Evolutionary conservation across 2,113 vertebrate species (phyloP).

Genomic region (Ursus arctos): DNA sequence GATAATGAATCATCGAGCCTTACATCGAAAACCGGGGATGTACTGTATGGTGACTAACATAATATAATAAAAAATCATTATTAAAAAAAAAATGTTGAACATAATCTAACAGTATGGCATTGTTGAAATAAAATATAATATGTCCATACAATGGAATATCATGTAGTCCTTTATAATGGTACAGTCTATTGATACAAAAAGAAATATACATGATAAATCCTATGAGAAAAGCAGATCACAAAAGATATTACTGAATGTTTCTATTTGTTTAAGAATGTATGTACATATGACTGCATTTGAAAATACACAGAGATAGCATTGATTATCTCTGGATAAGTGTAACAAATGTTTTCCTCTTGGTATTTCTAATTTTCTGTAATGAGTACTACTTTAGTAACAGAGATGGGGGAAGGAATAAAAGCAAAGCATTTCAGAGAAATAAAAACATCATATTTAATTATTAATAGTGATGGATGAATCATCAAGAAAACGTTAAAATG

Average conservation of each 20-base stretch:
- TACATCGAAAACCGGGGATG: no score
- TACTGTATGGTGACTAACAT: no score
- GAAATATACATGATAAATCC: not conserved
- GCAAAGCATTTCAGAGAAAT: conserved; percentile 59
- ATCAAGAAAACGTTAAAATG: conserved; percentile 64
- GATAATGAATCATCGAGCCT: not conserved
- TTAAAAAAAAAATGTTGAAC: not conserved
- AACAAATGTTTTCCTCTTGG: not conserved
- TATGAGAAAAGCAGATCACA: not conserved
- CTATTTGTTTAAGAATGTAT: not conserved
- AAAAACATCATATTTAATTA: conserved; percentile 68
- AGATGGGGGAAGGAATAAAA: not conserved
- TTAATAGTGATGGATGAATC: conserved; percentile 67
- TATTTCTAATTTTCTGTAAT: conserved; percentile 42
- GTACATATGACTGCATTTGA: not conserved
- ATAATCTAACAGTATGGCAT: not conserved
- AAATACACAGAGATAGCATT: not conserved
- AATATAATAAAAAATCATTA: no score
- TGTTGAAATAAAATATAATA: conserved; percentile 19
- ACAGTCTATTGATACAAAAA: not conserved
- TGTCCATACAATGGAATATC: not conserved
- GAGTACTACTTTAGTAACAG: not conserved
- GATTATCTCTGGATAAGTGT: not conserved
- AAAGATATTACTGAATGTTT: not conserved
- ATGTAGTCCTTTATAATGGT: not conserved